Percentiles rank a stretch among this genome's conserved stretches.
Evolutionary conservation across 2,888 invertebrate genomes (phyloP).

Genomic region (Beris morrisii): DNA sequence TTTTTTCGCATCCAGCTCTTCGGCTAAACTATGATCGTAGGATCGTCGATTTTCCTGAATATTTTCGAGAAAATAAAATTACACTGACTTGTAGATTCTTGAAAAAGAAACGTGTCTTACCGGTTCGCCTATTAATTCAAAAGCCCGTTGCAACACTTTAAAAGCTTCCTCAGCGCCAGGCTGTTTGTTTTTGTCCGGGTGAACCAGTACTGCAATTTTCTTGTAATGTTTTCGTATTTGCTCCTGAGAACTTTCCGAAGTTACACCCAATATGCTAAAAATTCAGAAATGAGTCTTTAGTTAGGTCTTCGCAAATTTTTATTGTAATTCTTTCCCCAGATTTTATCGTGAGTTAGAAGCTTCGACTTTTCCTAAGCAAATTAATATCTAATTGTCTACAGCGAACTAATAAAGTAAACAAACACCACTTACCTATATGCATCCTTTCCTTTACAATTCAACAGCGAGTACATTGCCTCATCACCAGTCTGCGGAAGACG

Average conservation of each 20-base stretch:
- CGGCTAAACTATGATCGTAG: slow-evolving; percentile 72
- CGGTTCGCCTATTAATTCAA: slow-evolving; percentile 91
- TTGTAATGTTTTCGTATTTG: slow-evolving; percentile 94
- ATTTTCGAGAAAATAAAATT: slow-evolving; percentile 34
- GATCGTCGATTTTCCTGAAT: slow-evolving; percentile 70
- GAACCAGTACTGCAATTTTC: slow-evolving; percentile 89
- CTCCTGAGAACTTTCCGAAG: slow-evolving; percentile 85
- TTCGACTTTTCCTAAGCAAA: neutral
- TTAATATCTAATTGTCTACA: neutral
- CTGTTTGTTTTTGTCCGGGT: slow-evolving; percentile 94
- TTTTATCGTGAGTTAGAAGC: neutral
- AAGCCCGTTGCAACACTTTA: slow-evolving; percentile 92
- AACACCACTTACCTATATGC: slow-evolving; percentile 74
- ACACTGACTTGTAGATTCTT: slow-evolving; percentile 8
- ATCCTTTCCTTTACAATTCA: slow-evolving; percentile 94
- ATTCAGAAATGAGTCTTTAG: neutral
- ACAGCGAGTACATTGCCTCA: slow-evolving; percentile 89
- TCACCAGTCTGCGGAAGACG: slow-evolving; percentile 84
- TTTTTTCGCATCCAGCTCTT: slow-evolving; percentile 79
- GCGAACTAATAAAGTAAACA: neutral
- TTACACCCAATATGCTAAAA: slow-evolving; percentile 80
- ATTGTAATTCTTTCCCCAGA: neutral
- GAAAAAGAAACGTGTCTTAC: slow-evolving; percentile 55
- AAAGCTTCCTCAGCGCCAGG: slow-evolving; percentile 96
- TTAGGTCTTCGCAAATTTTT: neutral